Evolutionary conservation across 2,113 vertebrate genomes (phyloP).

Genomic region (Pandion haliaetus): DNA sequence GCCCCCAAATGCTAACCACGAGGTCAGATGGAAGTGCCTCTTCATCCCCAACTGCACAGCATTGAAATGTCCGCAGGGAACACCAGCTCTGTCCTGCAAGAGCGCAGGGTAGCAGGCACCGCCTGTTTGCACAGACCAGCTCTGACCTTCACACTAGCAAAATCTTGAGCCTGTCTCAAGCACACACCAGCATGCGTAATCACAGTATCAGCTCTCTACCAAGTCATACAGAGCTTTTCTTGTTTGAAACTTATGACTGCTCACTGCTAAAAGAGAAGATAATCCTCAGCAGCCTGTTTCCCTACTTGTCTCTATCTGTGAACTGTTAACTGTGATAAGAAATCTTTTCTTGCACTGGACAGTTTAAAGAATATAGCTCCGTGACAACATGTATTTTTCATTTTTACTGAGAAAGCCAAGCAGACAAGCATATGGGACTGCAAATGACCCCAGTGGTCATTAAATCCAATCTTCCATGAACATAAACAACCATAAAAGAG

Average conservation of each 20-base stretch:
- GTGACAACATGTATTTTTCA: neutral
- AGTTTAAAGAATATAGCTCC: neutral
- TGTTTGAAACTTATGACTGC: neutral
- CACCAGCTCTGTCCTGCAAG: neutral
- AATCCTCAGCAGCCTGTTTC: neutral
- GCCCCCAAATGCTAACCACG: neutral
- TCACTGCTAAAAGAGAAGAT: neutral
- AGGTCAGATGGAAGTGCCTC: neutral
- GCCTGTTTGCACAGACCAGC: neutral
- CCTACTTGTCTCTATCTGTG: rapidly evolving
- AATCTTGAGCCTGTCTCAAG: neutral
- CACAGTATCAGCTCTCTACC: rapidly evolving
- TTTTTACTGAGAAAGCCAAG: neutral
- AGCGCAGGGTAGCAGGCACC: neutral
- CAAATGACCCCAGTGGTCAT: neutral
- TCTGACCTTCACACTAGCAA: neutral
- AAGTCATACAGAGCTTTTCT: neutral
- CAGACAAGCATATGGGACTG: neutral
- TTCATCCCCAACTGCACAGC: neutral
- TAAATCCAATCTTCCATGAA: neutral
- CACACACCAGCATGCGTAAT: rapidly evolving
- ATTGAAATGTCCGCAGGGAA: rapidly evolving
- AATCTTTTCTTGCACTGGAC: neutral
- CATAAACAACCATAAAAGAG: neutral
- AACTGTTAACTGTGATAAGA: neutral